Percentiles rank a stretch among this genome's conserved stretches.
These are phyloP conservation scores for Calephelis perditalis DNA, from an alignment of 2,888 invertebrate species.

Conservation along the genomic window DNA sequence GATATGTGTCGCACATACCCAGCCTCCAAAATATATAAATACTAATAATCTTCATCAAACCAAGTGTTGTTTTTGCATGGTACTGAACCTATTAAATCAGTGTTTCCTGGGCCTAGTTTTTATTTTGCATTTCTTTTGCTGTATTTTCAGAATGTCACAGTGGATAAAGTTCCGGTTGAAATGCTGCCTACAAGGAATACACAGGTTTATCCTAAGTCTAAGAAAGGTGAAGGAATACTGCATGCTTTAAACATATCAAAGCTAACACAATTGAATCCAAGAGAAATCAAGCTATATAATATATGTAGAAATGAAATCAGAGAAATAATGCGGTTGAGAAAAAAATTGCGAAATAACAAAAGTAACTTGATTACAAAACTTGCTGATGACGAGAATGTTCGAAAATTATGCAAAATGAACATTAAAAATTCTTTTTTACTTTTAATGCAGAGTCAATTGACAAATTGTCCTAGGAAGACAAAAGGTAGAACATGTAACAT, in stretches of 20 bases:
- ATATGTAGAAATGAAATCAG: background rate
- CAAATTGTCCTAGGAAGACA: background rate
- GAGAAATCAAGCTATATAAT: constrained; percentile 6
- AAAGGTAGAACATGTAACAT: background rate
- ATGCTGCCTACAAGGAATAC: background rate
- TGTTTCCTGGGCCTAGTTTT: background rate
- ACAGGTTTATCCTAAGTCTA: background rate
- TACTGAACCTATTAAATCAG: too few relatives aligned
- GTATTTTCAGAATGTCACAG: background rate
- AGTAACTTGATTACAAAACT: background rate
- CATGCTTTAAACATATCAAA: background rate
- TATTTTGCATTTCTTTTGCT: background rate
- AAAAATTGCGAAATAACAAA: background rate
- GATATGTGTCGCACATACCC: too few relatives aligned
- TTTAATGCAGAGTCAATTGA: background rate
- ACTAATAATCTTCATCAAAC: too few relatives aligned
- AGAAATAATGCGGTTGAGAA: background rate
- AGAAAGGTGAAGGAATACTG: background rate
- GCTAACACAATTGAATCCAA: constrained; percentile 73
- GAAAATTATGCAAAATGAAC: constrained; percentile 12
- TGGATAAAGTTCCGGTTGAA: background rate
- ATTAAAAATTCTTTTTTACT: constrained; percentile 2
- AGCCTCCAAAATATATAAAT: too few relatives aligned
- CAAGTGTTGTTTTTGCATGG: too few relatives aligned
- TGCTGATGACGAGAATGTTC: background rate